Evolutionary conservation across 2,888 invertebrate genomes (phyloP), one percentile per base, ranked within the genome.

Genomic region (Macroteleia sp.): DNA sequence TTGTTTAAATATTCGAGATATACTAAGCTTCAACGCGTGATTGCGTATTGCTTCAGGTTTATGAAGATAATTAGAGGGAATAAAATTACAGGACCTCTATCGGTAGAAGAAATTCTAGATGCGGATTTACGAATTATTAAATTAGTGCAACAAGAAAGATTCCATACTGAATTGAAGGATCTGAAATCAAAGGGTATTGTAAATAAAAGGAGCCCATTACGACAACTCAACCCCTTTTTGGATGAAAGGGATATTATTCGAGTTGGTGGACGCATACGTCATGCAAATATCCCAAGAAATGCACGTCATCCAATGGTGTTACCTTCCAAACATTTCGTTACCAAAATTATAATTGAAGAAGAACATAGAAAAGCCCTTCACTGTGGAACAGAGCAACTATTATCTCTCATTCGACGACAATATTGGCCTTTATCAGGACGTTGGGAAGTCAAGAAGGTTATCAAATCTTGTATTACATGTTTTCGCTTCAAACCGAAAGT

Each of bases 401-500:
- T 59, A 20, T 46, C 25, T 8, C 16, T 22, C 20, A 17, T 36
- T 22, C 12, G 61, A 17, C 61, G 42, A 32, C 17, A 30, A 8
- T 61, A 61, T 22, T 46, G 61, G 46, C 36, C 61, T 8, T 20
- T 46, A 34, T 61, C 46, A 12, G 34, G 61, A 44, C 17, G 75
- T 56, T 34, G 36, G 42, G 46, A 59, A 54, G 70, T 59, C 1
- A 50, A 46, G 10, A 74, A 70, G 16, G 36, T 70, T 0, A 28
- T 61, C 8, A 66, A 28, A 17, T 20, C 14, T 3, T 75, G 80
- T 46, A 14, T 62, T 17, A 16, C 12, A 10, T 80, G 75, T 46
- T 71, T 59, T 17, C 50, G 64, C 4, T 44, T 62, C 10, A 50
- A 62, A 34, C 77, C 77, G 3, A 12, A 17, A 32, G 34, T 32